Evolutionary conservation across 2,888 invertebrate species (phyloP).

Genomic region (Ophion ellenae): DNA sequence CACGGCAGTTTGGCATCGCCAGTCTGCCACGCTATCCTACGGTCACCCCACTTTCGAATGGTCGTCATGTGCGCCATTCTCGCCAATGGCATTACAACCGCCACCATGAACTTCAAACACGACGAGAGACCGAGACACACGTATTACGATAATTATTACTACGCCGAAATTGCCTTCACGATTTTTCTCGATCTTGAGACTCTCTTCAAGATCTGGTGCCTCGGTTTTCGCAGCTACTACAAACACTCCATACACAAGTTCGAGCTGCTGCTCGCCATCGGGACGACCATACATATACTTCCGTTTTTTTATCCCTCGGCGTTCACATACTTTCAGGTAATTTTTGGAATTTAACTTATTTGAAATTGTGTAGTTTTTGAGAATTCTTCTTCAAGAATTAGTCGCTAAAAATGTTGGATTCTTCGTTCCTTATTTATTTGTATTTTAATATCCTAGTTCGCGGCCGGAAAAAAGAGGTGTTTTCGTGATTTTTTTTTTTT

Average conservation of each 20-base stretch:
- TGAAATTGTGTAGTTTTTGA: not conserved
- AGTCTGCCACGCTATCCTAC: constrained; percentile 92
- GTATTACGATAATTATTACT: constrained; percentile 96
- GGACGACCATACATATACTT: constrained; percentile 96
- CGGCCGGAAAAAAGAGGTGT: too few relatives aligned
- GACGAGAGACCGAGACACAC: constrained; percentile 92
- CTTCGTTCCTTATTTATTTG: too few relatives aligned
- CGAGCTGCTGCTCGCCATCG: constrained; percentile 95
- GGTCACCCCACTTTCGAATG: constrained; percentile 96
- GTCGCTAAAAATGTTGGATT: too few relatives aligned
- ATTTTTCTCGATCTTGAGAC: constrained; percentile 97
- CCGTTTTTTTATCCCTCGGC: constrained; percentile 96
- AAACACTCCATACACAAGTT: constrained; percentile 99
- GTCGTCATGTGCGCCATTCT: constrained; percentile 97
- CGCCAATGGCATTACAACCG: constrained; percentile 97
- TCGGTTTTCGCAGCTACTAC: constrained; percentile 97
- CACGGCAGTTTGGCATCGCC: constrained; percentile 94
- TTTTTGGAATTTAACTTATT: not conserved
- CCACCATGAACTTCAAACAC: constrained; percentile 97
- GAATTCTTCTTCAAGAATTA: too few relatives aligned
- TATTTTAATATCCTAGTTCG: too few relatives aligned
- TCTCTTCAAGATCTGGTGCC: constrained; percentile 98
- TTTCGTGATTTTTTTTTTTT: too few relatives aligned
- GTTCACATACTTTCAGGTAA: constrained; percentile 97
- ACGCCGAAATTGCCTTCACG: constrained; percentile 97